A percentile compares a stretch with the other conserved stretches of the same genome.
Evolutionary conservation across 1,140 invertebrate species (phyloP).

Genomic region (Watersipora subatra): DNA sequence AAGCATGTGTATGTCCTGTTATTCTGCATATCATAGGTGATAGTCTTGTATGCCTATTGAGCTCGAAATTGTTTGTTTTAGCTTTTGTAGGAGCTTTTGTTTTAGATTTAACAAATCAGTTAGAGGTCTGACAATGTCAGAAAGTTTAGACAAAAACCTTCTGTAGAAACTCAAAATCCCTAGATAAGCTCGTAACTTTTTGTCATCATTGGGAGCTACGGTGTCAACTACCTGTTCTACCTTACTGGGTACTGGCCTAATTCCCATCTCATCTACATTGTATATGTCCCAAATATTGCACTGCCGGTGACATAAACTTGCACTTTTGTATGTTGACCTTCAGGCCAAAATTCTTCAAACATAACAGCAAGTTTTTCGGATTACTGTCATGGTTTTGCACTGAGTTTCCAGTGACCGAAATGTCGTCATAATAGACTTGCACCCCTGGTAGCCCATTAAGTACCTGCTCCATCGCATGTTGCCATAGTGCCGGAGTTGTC

Average conservation of each 20-base stretch:
- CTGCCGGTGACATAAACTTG: not conserved
- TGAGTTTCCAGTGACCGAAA: slow-evolving; percentile 21
- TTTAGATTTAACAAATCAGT: no score
- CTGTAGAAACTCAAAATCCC: no score
- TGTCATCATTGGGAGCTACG: not conserved
- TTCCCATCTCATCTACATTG: slow-evolving; percentile 7
- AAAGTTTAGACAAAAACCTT: no score
- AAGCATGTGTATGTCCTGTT: no score
- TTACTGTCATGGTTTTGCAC: slow-evolving; percentile 11
- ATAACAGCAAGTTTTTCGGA: not conserved
- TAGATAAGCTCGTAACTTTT: slow-evolving; percentile 1
- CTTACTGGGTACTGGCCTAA: slow-evolving; percentile 5
- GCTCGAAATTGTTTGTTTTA: no score
- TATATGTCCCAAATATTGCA: not conserved
- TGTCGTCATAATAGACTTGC: slow-evolving; percentile 9
- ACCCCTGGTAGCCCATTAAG: slow-evolving; percentile 10
- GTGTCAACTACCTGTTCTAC: not conserved
- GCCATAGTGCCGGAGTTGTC: no score
- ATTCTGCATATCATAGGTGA: no score
- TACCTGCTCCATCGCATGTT: no score
- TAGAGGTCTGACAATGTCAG: no score
- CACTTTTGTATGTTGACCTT: not conserved
- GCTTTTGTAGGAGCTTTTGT: no score
- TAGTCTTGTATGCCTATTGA: no score
- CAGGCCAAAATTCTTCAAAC: not conserved